Evolutionary conservation across 2,113 vertebrate species (phyloP).

Genomic region (Saguinus imperator): DNA sequence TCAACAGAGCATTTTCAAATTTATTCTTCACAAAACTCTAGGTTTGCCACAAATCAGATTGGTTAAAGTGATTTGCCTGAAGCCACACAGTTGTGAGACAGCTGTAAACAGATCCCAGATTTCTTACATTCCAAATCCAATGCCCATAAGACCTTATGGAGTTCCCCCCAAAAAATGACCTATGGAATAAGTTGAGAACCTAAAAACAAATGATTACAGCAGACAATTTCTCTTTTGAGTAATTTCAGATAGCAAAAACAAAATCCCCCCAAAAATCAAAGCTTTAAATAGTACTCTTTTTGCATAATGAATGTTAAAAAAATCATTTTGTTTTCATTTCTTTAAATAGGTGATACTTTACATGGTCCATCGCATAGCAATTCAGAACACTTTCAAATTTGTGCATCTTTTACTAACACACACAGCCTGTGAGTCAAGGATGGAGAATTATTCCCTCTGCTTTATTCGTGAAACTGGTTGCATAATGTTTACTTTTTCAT

Average conservation of each 20-base stretch:
- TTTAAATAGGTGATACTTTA: neutral
- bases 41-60: neutral
- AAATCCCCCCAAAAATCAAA: neutral
- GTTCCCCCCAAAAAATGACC: neutral
- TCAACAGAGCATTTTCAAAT: neutral
- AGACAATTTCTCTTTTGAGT: neutral
- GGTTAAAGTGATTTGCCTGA: constrained; percentile 2
- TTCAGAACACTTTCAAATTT: neutral
- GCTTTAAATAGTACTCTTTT: constrained; percentile 1
- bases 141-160: neutral
- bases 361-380: neutral
- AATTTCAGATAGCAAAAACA: neutral
- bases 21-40: neutral
- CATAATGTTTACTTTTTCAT: neutral
- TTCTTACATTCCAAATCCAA: neutral
- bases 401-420: neutral
- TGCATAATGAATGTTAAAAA: neutral
- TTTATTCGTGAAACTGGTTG: neutral
- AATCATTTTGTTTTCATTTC: neutral
- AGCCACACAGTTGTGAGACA: neutral
- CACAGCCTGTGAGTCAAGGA: neutral
- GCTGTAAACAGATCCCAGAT: neutral
- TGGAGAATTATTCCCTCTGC: neutral
- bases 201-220: neutral
- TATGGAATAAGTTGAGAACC: neutral